Percentiles rank a stretch among this genome's conserved stretches.
These are phyloP conservation scores for Carpatolechia fugitivella DNA, from an alignment of 2,888 invertebrate species.

Conservation along the genomic window DNA sequence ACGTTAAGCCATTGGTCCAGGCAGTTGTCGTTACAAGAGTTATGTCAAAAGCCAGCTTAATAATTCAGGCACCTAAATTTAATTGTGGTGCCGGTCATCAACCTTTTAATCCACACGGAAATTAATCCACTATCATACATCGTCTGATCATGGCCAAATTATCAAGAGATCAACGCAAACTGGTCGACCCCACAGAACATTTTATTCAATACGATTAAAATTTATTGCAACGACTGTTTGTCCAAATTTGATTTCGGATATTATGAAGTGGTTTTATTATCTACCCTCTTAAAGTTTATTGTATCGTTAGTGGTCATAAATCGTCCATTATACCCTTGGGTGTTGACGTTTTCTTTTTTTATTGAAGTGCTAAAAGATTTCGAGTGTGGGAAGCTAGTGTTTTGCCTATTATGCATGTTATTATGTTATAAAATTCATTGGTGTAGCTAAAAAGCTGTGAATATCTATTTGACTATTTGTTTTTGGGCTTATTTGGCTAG, in stretches of 20 bases:
- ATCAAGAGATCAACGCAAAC: constrained; percentile 29
- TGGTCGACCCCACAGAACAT: constrained; percentile 46
- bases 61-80: no score
- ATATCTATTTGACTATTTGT: no score
- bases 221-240: constrained; percentile 64
- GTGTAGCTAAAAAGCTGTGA: no score
- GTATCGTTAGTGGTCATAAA: constrained; percentile 45
- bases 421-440: no score
- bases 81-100: no score
- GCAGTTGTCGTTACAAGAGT: no score
- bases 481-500: no score
- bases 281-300: constrained; percentile 55
- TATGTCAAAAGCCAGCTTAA: no score
- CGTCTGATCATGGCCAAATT: no score
- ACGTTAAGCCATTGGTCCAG: no score
- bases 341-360: constrained; percentile 2
- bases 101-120: no score
- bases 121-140: no score
- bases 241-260: constrained; percentile 59
- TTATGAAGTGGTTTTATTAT: constrained; percentile 64
- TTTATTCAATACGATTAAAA: constrained; percentile 70
- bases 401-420: not conserved
- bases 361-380: constrained; percentile 3
- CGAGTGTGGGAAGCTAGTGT: not conserved
- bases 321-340: constrained; percentile 35